phyloP scores from a whole-genome alignment of 2,113 vertebrate genomes.

The Indicator indicator region DNA sequence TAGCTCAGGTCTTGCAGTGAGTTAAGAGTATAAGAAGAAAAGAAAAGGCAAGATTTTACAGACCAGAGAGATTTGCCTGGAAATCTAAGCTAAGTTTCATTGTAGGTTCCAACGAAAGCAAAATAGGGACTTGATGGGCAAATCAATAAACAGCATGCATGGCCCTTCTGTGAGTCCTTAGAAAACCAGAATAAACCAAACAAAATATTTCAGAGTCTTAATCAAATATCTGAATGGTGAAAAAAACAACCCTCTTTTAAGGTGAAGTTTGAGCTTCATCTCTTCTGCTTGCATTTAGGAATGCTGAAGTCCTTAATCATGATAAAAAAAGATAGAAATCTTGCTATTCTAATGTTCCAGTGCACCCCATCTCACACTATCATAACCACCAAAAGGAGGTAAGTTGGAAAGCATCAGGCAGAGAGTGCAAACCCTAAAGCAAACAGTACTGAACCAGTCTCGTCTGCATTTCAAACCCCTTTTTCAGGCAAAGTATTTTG shows the following conservation, averaged over 20 bases:
- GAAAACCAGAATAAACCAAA: neutral
- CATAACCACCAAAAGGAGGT: neutral
- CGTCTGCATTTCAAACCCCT: neutral
- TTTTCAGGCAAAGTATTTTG: neutral
- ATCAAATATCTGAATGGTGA: neutral
- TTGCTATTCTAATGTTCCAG: neutral
- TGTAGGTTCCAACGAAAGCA: constrained; percentile 1
- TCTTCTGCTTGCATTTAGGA: neutral
- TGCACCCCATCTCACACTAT: neutral
- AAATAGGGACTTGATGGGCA: neutral
- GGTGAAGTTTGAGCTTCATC: neutral
- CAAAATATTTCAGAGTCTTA: neutral
- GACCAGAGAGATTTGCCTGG: neutral
- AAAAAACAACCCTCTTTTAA: neutral
- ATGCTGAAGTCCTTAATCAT: neutral
- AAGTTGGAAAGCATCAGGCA: neutral
- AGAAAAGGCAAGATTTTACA: neutral
- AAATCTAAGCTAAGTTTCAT: neutral
- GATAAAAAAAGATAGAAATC: neutral
- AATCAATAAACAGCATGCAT: neutral
- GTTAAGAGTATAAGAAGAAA: neutral
- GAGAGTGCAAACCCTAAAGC: neutral
- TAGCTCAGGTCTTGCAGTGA: neutral
- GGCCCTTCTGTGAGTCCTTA: neutral
- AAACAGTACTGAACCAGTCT: neutral